Base-by-base conservation (phyloP, 2,113 vertebrate genomes). In the Lutjanus erythropterus region DNA sequence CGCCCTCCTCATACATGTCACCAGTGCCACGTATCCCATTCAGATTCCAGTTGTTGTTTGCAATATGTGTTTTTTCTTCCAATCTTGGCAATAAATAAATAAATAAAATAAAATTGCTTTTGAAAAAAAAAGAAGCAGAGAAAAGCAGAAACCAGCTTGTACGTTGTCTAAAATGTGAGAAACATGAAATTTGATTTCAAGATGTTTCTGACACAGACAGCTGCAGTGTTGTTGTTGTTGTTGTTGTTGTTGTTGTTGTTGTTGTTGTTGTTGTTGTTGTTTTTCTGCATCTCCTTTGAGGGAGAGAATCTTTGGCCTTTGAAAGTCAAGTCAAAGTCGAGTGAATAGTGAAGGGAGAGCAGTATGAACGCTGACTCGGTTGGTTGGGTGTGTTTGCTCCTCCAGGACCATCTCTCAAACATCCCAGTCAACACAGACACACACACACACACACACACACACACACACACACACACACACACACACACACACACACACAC, bases 321-420 rank as follows among this genome's bases (percentile, higher is more conserved):
- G 91, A 92, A 91, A 89, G 86, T 88, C 82, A 78, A 92, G 86
- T 88, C 86, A 90, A 88, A 90, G 74, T 77, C 78, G 76, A 81
- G 78, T 78, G 86, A 88, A 82, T 66, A 85, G 81, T 69, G 88
- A 88, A 68, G 64, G 73, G 81, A 85, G 83, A 80, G 85, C 71
- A 52, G 76, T 78, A 31, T 52, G 81, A 85, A 78, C 56, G 25
- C 75, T 90, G 89, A 84, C 86, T 89, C 83, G 86, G 88, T 91
- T 88, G 89, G 86, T 69, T 90, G 91, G 89, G 81, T 85, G 88
- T 91, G 89, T 91, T 91, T 85, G 88, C 82, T 87, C 91, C 92
- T 89, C 72, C 67, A 91, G 92, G 82, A 89, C 86, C 86, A 64
- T 72, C 80, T 76, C 74, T 89, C 84, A 91, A 89, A 89, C 87